Evolutionary conservation across 2,797 vertebrate genomes (phyloP), one percentile per base, ranked within the genome.

Genomic region (Acanthurus leucopareius): DNA sequence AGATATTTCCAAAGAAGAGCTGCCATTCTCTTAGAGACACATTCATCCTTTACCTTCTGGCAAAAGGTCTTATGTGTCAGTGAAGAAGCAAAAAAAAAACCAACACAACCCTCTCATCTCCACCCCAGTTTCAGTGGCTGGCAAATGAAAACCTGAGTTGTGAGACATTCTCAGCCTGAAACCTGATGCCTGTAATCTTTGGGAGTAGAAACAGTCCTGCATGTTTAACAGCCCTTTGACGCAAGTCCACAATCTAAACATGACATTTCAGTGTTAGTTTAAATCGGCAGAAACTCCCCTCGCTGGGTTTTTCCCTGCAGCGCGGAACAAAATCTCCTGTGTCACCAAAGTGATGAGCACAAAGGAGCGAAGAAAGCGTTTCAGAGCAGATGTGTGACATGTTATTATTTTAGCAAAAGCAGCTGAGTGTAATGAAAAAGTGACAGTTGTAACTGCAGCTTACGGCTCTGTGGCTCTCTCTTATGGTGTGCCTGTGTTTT

Each of bases 161-260:
- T 0, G 63, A 78, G 57, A 64, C 80, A 60, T 82, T 85, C 74
- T 48, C 71, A 7, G 40, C 45, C 54, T 86, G 89, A 86, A 93
- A 92, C 74, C 78, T 60, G 84, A 91, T 44, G 87, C 86, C 77
- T 72, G 77, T 75, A 83, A 77, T 80, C 86, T 89, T 42, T 7
- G 45, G 58, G 79, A 84, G 80, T 57, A 78, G 80, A 82, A 87
- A 76, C 83, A 73, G 67, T 53, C 68, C 56, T 77, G 75, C 22
- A 28, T 78, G 80, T 83, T 75, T 47, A 65, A 53, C 56, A n/a
- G 54, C 56, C 40, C 62, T 82, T 75, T 87, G 76, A 87, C 75
- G 60, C 82, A 79, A 48, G 44, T 80, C 74, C 66, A 52, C 82
- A 87, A 82, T 87, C 75, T 86, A 85, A 90, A 87, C 86, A 85